Base-by-base conservation (phyloP, 2,113 vertebrate genomes). In the Dipodomys merriami region DNA sequence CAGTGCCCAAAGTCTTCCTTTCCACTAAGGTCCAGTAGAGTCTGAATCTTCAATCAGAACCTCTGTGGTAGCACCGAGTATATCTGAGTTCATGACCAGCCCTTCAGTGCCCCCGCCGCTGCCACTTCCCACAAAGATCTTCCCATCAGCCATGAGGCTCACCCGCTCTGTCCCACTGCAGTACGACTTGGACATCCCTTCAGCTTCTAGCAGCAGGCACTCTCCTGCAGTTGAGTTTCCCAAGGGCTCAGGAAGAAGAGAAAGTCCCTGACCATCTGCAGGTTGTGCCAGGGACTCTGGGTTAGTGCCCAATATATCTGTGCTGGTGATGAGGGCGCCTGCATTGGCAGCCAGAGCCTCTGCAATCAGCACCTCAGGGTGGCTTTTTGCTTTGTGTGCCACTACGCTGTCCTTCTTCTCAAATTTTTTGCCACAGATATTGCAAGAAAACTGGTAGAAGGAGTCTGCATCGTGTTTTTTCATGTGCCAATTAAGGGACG, bases 401-500 rank as follows among this genome's bases (percentile, higher is more conserved):
- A 99, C 99, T 1, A 99, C 99, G 0, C 99, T 99, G 98, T 99
- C 99, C 98, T 99, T 99, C 98, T 99, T 99, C 98, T 99, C 99
- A 78, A 99, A 99, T 93, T 99, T 99, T 98, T 99, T 99, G 96
- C 99, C 99, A 8, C 99, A 99, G 96, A 99, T 99, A 96, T 99
- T 99, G 98, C 99, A 99, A 97, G 99, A 99, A 95, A 99, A 99
- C 97, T 99, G 99, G 97, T 99, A 99, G 93, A 99, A 99, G 96
- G 99, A 99, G 91, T 99, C 99, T 0, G 99, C 99, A 0, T 99
- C 99, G 0, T 99, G 99, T 90, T 99, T 99, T 98, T 99, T 99
- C 99, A 99, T 99, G 98, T 99, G 99, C 99, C 99, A 99, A 97
- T 99, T 99, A 79, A 99, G 98, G 68, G 99, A 99, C 4, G 99